Evolutionary conservation across 2,113 vertebrate species (phyloP).

Genomic region (Cheilinus undulatus): DNA sequence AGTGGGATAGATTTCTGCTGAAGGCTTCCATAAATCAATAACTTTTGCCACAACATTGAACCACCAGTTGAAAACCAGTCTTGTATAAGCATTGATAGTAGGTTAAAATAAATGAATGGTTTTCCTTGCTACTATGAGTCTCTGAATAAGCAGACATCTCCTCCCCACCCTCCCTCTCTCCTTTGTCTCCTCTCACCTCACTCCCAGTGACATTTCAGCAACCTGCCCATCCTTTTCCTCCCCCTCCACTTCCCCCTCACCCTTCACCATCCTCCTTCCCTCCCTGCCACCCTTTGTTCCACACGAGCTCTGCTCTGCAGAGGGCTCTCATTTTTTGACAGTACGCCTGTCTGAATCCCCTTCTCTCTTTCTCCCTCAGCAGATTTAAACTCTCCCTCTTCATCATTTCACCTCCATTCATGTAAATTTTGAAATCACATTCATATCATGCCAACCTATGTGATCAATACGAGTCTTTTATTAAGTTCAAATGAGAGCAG

Average conservation of each 20-base stretch:
- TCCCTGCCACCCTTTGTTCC: constrained; percentile 43
- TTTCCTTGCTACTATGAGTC: not conserved
- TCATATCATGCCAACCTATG: not conserved
- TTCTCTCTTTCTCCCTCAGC: not conserved
- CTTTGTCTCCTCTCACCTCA: constrained; percentile 59
- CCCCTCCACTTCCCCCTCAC: not conserved
- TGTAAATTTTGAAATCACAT: not conserved
- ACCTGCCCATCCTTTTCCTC: constrained; percentile 10
- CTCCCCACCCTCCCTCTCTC: constrained; percentile 3
- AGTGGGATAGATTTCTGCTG: too few species aligned
- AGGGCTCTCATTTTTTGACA: not conserved
- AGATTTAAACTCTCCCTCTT: not conserved
- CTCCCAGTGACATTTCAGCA: constrained; percentile 63
- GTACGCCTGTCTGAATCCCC: constrained; percentile 7
- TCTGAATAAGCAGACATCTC: not conserved
- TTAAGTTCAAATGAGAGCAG: constrained; percentile 5
- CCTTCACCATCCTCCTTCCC: not conserved
- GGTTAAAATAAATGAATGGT: too few species aligned
- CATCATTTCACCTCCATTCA: not conserved
- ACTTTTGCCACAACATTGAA: too few species aligned
- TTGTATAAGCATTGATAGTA: too few species aligned
- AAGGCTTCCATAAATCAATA: too few species aligned
- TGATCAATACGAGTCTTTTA: constrained; percentile 1
- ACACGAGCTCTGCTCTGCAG: not conserved
- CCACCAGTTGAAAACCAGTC: too few species aligned